These are phyloP conservation scores for Globia sparganii DNA, from an alignment of 2,888 invertebrate species.

Conservation along the genomic window DNA sequence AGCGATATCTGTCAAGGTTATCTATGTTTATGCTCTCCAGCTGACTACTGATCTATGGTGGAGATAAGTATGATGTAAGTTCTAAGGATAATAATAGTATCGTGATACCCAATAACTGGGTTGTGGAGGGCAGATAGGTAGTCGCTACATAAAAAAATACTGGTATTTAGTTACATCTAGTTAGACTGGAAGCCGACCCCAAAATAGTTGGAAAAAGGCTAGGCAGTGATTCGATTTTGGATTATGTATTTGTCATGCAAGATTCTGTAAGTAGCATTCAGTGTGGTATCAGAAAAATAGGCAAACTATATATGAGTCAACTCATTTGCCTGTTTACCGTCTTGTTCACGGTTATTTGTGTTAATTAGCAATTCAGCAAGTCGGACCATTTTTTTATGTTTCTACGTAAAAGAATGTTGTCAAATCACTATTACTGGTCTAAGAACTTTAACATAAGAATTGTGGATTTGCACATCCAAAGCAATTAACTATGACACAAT, in stretches of 20 bases:
- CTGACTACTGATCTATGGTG: constrained; percentile 50
- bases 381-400: constrained; percentile 12
- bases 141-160: not conserved
- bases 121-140: not conserved
- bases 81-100: constrained; percentile 4
- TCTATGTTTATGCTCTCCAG: constrained; percentile 43
- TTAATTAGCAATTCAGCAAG: constrained; percentile 25
- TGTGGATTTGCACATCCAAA: not conserved
- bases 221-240: not conserved
- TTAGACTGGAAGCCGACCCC: not conserved
- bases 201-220: not conserved
- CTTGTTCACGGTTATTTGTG: constrained; percentile 8
- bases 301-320: no score
- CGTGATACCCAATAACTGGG: no score
- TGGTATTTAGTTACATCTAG: not conserved
- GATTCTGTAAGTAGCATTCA: not conserved
- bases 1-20: constrained; percentile 54
- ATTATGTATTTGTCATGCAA: constrained; percentile 16
- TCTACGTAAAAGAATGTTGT: not conserved
- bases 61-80: constrained; percentile 36
- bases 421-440: not conserved
- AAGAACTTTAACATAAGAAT: not conserved
- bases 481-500: constrained; percentile 19
- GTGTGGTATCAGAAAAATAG: no score
- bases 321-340: not conserved